A percentile compares a stretch with the other conserved stretches of the same genome.
phyloP scores from a whole-genome alignment of 2,888 invertebrate species.

The Latrodectus hesperus region DNA sequence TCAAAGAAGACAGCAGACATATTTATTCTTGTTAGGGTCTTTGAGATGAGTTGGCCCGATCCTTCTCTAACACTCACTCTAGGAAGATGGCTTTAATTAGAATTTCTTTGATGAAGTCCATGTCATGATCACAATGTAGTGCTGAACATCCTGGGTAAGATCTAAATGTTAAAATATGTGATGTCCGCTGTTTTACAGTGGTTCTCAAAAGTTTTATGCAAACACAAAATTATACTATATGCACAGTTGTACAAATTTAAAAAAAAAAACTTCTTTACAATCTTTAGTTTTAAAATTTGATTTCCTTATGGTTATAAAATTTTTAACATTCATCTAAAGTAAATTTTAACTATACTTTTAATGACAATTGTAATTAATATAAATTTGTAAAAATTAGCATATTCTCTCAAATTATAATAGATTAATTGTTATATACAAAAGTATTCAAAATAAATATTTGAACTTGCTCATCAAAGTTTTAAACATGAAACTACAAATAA shows the following conservation, averaged over 20 bases:
- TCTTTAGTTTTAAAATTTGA: neutral
- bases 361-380: too few species aligned
- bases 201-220: constrained; percentile 39
- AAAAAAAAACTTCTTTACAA: neutral
- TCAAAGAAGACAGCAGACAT: constrained; percentile 60
- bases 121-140: constrained; percentile 38
- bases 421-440: too few species aligned
- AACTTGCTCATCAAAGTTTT: too few species aligned
- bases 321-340: neutral
- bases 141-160: constrained; percentile 57
- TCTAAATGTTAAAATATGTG: constrained; percentile 58
- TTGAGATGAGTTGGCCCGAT: constrained; percentile 62
- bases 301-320: neutral
- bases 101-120: constrained; percentile 44
- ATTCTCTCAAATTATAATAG: too few species aligned
- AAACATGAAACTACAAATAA: too few species aligned
- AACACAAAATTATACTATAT: neutral
- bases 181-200: constrained; percentile 59
- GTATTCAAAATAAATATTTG: too few species aligned
- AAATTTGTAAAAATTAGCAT: too few species aligned
- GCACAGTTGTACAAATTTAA: neutral
- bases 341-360: too few species aligned
- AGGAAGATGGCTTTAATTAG: constrained; percentile 54
- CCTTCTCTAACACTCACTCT: constrained; percentile 43
- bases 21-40: constrained; percentile 67